Evolutionary conservation across 2,888 invertebrate genomes (phyloP), one percentile per base, ranked within the genome.

Genomic region (Sesia bembeciformis): DNA sequence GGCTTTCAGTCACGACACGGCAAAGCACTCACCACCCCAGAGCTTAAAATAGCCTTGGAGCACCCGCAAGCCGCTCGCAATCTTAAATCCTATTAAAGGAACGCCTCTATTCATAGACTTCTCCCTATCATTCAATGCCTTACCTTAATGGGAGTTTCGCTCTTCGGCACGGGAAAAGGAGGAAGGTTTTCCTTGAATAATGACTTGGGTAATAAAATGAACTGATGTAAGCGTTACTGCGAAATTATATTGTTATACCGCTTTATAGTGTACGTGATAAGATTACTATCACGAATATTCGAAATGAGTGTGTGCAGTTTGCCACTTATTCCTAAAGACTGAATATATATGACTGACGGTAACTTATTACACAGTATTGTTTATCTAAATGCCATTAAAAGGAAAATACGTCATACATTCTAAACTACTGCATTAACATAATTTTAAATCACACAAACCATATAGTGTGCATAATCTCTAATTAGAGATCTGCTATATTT

Each of bases 81-180:
- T 78, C 73, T 78, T 75, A 77, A 82, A 81, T 78, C 81, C 76
- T 76, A 75, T 81, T 78, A 79, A 68, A 72, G 70, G 66, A 75
- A 61, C 63, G 61, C 59, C 66, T 72, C 64, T 74, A 78, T 79
- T 74, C 74, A 74, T 74, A 77, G 74, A 63, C 66, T 63, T 61
- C 41, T 6, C 42, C 40, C 58, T 57, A 66, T 67, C 64, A 66
- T 64, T 64, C 59, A 65, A 63, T 58, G 62, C 57, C 56, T 55
- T 56, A 58, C 55, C 61, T 60, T 61, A 62, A 55, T 58, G 59
- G 56, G 57, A 60, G 54, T 57, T 59, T 54, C 53, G 54, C 52
- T 54, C 39, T 49, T 53, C 54, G 53, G 52, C 43, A 7, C 49
- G 42, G 58, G 70, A 63, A 64, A 65, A 63, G 58, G 51, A 52